Percentiles rank a stretch among this genome's conserved stretches.
phyloP scores from a whole-genome alignment of 2,888 invertebrate genomes.

The Electrophaes corylata region DNA sequence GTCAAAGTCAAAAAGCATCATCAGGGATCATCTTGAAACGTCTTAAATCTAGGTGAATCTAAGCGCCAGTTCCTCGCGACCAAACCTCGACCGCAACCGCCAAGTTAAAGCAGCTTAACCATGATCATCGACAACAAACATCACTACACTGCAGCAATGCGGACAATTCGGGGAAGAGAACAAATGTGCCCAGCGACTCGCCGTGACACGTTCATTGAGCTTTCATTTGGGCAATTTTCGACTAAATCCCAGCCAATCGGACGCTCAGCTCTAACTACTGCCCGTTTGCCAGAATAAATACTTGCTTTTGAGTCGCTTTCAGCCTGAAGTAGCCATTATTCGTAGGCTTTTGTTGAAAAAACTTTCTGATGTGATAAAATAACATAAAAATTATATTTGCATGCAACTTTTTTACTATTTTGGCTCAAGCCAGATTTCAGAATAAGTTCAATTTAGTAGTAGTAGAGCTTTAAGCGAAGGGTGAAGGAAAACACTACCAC shows the following conservation, averaged over 20 bases:
- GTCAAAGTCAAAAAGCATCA: too few relatives aligned
- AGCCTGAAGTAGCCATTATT: slow-evolving; percentile 36
- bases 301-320: slow-evolving; percentile 48
- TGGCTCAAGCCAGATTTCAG: too few relatives aligned
- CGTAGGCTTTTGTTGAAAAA: slow-evolving; percentile 12
- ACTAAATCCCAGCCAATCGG: slow-evolving; percentile 78
- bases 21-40: too few relatives aligned
- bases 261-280: slow-evolving; percentile 61
- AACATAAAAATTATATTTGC: too few relatives aligned
- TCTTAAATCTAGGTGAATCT: too few relatives aligned
- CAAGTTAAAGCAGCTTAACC: too few relatives aligned
- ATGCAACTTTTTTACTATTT: too few relatives aligned
- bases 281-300: slow-evolving; percentile 65
- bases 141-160: slow-evolving; percentile 75
- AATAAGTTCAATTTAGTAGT: too few relatives aligned
- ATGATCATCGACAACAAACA: slow-evolving; percentile 50
- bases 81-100: too few relatives aligned
- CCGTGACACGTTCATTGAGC: slow-evolving; percentile 82
- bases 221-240: slow-evolving; percentile 83
- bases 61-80: too few relatives aligned
- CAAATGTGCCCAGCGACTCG: slow-evolving; percentile 77
- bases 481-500: too few relatives aligned
- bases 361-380: background rate
- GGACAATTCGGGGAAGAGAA: slow-evolving; percentile 79
- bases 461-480: too few relatives aligned